Evolutionary conservation across 2,888 invertebrate species (phyloP).

Genomic region (Spilarctia lutea): DNA sequence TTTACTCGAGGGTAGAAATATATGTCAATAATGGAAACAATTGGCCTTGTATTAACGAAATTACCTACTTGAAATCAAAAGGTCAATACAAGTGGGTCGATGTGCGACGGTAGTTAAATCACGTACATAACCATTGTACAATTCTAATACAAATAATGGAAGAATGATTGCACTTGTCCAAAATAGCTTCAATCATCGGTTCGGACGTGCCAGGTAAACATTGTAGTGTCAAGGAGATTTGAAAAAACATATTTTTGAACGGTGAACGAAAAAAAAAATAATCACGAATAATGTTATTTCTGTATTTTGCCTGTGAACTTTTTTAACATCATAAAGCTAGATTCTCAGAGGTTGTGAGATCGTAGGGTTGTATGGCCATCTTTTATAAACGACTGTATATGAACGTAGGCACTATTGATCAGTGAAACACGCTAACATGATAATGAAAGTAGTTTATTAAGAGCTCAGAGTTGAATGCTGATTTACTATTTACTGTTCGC

Average conservation of each 20-base stretch:
- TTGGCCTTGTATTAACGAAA: constrained; percentile 59
- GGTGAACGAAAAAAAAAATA: constrained; percentile 17
- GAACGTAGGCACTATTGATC: neutral
- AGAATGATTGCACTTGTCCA: constrained; percentile 65
- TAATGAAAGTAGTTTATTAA: too few species aligned
- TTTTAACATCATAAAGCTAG: neutral
- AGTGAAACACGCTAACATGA: too few species aligned
- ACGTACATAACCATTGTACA: constrained; percentile 67
- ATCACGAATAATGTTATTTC: neutral
- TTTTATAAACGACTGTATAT: neutral
- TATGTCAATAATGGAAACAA: constrained; percentile 51
- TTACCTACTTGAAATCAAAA: constrained; percentile 60
- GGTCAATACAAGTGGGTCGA: constrained; percentile 68
- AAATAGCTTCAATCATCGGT: constrained; percentile 63
- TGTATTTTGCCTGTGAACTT: neutral
- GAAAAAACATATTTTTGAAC: constrained; percentile 26
- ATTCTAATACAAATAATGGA: constrained; percentile 61
- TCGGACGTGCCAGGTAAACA: constrained; percentile 63
- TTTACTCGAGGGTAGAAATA: constrained; percentile 41
- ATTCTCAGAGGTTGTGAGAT: neutral
- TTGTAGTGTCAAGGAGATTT: constrained; percentile 68
- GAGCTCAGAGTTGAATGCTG: too few species aligned
- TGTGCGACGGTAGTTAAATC: constrained; percentile 63
- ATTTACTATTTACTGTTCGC: too few species aligned
- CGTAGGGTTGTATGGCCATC: neutral